Base-by-base conservation (phyloP, 2,113 vertebrate species). In the Anthoscopus minutus region DNA sequence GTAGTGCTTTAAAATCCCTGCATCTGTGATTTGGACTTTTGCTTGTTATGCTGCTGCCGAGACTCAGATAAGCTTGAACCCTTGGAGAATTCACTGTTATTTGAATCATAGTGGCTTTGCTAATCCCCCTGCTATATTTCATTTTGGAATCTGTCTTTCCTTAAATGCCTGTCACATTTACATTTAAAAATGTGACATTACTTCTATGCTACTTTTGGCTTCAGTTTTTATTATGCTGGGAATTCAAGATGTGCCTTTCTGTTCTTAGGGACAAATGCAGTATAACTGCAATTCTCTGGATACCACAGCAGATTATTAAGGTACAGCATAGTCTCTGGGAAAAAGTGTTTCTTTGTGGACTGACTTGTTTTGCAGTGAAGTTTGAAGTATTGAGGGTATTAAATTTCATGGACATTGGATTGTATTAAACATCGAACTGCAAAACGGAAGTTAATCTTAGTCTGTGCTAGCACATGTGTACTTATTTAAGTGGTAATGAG, bases 21-120 rank as follows among this genome's bases (percentile, higher is more conserved):
- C 40, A 57, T 94, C 70, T 89, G 44, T 88, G 81, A 85, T 88
- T 95, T 96, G 58, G 79, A 58, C 81, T 93, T 93, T 24, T 45
- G 61, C 83, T 95, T 93, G 64, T 92, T 94, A 67, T 57, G 56
- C 65, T 93, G 90, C 93, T 96, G 82, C 76, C 86, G 85, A 81
- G 86, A 57, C 72, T 81, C 81, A 95, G 95, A 97, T 97, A 96
- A 97, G 88, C 89, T 78, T 88, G 89, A 92, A 95, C 56, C 92
- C 79, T 81, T 92, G 67, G 92, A 96, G 92, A 90, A 96, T 95
- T 96, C 79, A 38, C 38, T 93, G 82, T 70, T 96, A 64, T 74
- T 94, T 96, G 93, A 88, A 90, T 94, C 47, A 20, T n/a, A 93
- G 89, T 48, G 53, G 74, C 72, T 93, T 95, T 92, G 76, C 92